Base-by-base conservation (phyloP, 2,113 vertebrate genomes). In the Hiodon tergisus region DNA sequence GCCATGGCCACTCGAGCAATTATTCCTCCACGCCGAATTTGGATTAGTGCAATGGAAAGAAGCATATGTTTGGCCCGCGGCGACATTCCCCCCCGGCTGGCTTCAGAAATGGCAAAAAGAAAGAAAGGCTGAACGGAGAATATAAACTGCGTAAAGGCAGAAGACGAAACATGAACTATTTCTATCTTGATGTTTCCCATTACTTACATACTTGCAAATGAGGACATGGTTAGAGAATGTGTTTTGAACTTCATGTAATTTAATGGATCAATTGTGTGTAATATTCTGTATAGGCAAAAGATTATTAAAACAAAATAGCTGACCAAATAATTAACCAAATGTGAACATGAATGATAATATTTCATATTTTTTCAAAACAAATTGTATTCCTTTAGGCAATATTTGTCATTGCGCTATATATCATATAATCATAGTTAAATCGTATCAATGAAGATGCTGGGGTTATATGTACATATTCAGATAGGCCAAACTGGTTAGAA, bases 31-130 rank as follows among this genome's bases (percentile, higher is more conserved):
- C 93, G 95, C 95, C 96, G 95, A 97, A 98, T 97, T 97, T 97
- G 97, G 96, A 98, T 99, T 99, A 98, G 96, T 92, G 94, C 95
- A 89, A 95, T 98, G 95, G 95, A 98, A 97, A 96, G 95, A 95
- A 99, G 96, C 97, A 99, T 99, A 97, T 99, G 96, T 99, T 99
- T 96, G 92, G 95, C 97, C 96, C 87, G 93, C 89, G 97, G 97
- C 96, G 92, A 96, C 94, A 93, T 93, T 93, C 95, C 94, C 95
- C 90, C 72, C 61, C 63, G 96, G 95, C 96, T 95, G 95, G 93
- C 94, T 94, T 93, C 91, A 93, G 92, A 94, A 94, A 95, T 95
- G 94, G 92, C 91, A 91, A 92, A 89, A 88, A 66, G 87, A 86
- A 88, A 89, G 90, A 92, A 90, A 89, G 91, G 88, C 91, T 92